Evolutionary conservation across 2,797 vertebrate species (phyloP).

Genomic region (Galaxias olidus): DNA sequence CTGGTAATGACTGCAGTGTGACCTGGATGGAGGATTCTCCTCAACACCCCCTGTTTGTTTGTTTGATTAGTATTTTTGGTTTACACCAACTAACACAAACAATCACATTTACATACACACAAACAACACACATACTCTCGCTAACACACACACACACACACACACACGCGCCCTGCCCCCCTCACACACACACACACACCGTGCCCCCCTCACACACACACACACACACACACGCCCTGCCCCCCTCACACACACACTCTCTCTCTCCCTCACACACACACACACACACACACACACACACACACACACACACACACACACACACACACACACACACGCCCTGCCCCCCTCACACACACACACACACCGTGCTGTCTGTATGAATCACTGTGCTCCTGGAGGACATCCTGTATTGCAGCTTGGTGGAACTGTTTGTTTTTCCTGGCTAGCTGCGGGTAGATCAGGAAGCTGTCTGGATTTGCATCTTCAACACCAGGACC

Average conservation of each 20-base stretch:
- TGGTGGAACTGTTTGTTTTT: too few relatives aligned
- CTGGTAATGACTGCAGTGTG: too few relatives aligned
- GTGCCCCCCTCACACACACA: conserved; percentile 22
- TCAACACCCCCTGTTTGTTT: too few relatives aligned
- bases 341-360: not conserved
- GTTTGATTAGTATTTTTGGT: too few relatives aligned
- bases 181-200: conserved; percentile 24
- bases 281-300: not conserved
- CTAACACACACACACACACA: conserved; percentile 1
- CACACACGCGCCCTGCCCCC: not conserved
- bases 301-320: not conserved
- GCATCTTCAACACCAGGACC: too few relatives aligned
- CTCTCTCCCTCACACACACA: conserved; percentile 23
- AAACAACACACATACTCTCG: conserved; percentile 1
- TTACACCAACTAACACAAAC: too few relatives aligned
- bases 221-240: not conserved
- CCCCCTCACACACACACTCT: conserved; percentile 25
- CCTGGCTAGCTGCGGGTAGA: too few relatives aligned
- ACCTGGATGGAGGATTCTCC: too few relatives aligned
- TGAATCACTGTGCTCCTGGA: too few relatives aligned
- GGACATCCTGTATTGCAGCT: too few relatives aligned
- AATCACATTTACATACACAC: not conserved
- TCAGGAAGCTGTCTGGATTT: too few relatives aligned
- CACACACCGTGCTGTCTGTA: not conserved
- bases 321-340: not conserved